Evolutionary conservation across 2,797 vertebrate genomes (phyloP), one percentile per base, ranked within the genome.

Genomic region (Sardinella longiceps): DNA sequence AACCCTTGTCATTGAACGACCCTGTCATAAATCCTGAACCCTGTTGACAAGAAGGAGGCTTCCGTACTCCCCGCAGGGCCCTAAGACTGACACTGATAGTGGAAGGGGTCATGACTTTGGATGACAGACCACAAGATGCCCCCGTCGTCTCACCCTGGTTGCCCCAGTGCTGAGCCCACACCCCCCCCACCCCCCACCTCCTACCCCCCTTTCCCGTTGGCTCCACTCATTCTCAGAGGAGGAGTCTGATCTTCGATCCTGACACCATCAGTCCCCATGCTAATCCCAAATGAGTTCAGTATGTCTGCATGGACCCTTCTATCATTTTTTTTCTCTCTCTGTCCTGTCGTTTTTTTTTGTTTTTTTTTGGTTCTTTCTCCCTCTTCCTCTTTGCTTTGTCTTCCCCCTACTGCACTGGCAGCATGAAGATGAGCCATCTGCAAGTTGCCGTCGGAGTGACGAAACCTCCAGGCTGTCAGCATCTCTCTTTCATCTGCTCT

Each of bases 11-110:
- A 87, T 85, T 86, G 90, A 88, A 92, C 88, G 81, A 86, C 84
- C 92, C 91, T 85, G 84, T 94, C 94, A 93, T 88, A 91, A 81
- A 74, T 90, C 90, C 91, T 93, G 92, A 92, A 91, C 90, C 89
- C 85, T 81, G 85, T 15, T 88, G 92, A 88, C 89, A 0, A 80
- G 15, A 84, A 88, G 87, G 93, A 93, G 91, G 91, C 77, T 74
- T 33, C 83, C 83, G 86, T 77, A 81, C 80, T 84, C 90, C 91
- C 82, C 46, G 87, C 28, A 88, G 91, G 91, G 43, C 85, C 12
- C 46, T 77, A 84, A 93, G 94, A 94, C 91, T 94, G 93, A 91
- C 94, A 87, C 89, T 90, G 92, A 93, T 90, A 91, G 90, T 20
- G 88, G 88, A 90, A 88, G 89, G 88, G 91, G 92, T 93, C 91